Base-by-base conservation (phyloP, 2,888 invertebrate genomes). In the Octonoba sinensis region DNA sequence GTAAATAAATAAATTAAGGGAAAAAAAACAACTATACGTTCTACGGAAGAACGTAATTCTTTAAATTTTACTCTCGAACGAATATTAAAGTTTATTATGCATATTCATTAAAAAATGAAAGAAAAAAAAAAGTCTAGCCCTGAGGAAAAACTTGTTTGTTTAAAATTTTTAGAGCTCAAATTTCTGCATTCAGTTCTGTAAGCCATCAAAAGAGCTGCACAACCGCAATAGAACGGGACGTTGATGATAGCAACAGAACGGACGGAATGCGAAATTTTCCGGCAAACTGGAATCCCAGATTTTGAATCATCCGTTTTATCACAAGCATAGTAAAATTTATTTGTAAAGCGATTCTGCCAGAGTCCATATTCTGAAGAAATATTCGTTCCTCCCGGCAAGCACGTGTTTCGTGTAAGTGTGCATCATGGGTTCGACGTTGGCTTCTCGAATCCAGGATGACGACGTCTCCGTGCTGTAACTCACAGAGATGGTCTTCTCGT, bases 311-410 rank as follows among this genome's bases (percentile, higher is more conserved):
- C 20, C 18, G 27, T 72, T 72, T 76, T 66, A 82, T 75, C 70
- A 57, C 18, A 57, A 27, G 36, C 44, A 46, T 13, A 22, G 11
- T 49, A 18, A n/a, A 18, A 20, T 66, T 91, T 92, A 94, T 90
- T 95, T 93, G 89, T 94, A 94, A 83, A 94, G 91, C 88, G 94
- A 93, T 87, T 93, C 93, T 86, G 95, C 94, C 87, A 95, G 93
- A 89, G 93, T 93, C 94, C 95, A 96, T 90, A 96, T 94, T 86
- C 95, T 92, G 93, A 97, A 97, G 93, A 96, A 97, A 91, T 97
- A 97, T 90, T 97, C 96, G 88, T 96, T 96, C 87, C 93, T 92
- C 85, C 94, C 91, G 70, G 96, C 91, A 71, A 96, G 91, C 81
- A 93, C 93, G 84, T 94, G 94, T 86, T 94, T 92, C n/a, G 96